Evolutionary conservation across 2,888 invertebrate species (phyloP).

Genomic region (Leucophenga montana): DNA sequence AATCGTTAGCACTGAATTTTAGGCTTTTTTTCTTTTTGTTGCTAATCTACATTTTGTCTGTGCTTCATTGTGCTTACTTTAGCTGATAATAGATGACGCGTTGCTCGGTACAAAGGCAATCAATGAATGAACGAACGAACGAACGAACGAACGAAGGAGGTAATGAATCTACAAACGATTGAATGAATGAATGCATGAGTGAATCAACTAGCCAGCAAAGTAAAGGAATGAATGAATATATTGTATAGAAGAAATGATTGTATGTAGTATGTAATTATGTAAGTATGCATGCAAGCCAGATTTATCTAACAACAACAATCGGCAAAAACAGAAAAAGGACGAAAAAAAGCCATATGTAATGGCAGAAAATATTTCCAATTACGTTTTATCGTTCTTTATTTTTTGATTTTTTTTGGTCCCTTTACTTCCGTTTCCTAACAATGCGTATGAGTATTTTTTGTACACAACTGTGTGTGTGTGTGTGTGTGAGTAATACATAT

Average conservation of each 20-base stretch:
- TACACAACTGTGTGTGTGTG: background rate
- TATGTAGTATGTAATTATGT: background rate
- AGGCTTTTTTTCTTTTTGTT: background rate
- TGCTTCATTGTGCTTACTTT: slow-evolving; percentile 27
- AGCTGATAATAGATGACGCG: slow-evolving; percentile 16
- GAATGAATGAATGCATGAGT: slow-evolving; percentile 7
- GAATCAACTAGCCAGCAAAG: background rate
- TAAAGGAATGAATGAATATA: background rate
- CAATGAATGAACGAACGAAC: slow-evolving; percentile 11
- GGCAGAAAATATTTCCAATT: slow-evolving; percentile 30
- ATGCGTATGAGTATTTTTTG: background rate
- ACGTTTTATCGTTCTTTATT: slow-evolving; percentile 15
- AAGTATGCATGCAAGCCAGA: background rate
- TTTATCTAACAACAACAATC: too few species aligned
- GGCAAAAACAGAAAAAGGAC: background rate
- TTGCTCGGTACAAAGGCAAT: background rate
- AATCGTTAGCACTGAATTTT: too few species aligned
- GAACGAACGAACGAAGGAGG: background rate
- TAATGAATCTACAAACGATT: background rate
- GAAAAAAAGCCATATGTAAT: slow-evolving; percentile 15
- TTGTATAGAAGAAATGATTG: background rate
- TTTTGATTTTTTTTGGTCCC: background rate
- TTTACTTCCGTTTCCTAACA: background rate
- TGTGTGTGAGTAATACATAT: background rate
- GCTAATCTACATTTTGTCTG: slow-evolving; percentile 15